These are phyloP conservation scores for Pithys albifrons DNA, from an alignment of 2,113 vertebrate species.

Conservation along the genomic window DNA sequence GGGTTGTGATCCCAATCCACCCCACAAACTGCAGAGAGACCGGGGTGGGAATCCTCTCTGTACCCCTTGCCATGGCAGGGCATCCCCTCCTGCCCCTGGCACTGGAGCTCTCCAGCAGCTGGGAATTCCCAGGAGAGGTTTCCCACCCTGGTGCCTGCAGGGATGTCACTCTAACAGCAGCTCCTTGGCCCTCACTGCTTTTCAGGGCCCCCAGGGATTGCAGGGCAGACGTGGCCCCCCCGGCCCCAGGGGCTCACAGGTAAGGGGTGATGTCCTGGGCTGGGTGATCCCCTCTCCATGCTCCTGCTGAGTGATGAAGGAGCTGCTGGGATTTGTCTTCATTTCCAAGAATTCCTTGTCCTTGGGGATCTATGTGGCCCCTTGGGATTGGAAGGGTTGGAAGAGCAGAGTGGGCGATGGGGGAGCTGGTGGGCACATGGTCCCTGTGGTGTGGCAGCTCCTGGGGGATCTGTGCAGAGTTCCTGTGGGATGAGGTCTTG, in stretches of 20 bases:
- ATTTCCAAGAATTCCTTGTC: accelerated
- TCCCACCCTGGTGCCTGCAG: not conserved
- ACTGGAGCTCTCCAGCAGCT: not conserved
- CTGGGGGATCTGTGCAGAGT: not conserved
- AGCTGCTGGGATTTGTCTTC: not conserved
- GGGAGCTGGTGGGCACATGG: not conserved
- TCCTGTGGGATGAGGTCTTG: not conserved
- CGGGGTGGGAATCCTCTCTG: not conserved
- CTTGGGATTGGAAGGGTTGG: accelerated
- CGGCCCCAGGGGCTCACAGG: slow-evolving; percentile 79
- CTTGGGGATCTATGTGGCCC: accelerated
- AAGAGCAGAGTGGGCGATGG: not conserved
- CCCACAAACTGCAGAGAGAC: not conserved
- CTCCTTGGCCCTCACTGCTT: not conserved
- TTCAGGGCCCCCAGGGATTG: slow-evolving; percentile 82
- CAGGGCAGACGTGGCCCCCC: slow-evolving; percentile 79
- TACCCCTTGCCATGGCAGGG: accelerated
- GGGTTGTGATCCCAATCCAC: not conserved
- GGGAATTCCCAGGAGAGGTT: not conserved
- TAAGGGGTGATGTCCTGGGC: slow-evolving; percentile 32
- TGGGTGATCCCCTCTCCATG: accelerated
- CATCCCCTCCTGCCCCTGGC: not conserved
- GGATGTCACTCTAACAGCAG: not conserved
- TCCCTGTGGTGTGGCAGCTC: not conserved
- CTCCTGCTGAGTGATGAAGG: not conserved